These are phyloP conservation scores for Andrena trimmerana DNA, from an alignment of 2,888 invertebrate species.

Conservation along the genomic window DNA sequence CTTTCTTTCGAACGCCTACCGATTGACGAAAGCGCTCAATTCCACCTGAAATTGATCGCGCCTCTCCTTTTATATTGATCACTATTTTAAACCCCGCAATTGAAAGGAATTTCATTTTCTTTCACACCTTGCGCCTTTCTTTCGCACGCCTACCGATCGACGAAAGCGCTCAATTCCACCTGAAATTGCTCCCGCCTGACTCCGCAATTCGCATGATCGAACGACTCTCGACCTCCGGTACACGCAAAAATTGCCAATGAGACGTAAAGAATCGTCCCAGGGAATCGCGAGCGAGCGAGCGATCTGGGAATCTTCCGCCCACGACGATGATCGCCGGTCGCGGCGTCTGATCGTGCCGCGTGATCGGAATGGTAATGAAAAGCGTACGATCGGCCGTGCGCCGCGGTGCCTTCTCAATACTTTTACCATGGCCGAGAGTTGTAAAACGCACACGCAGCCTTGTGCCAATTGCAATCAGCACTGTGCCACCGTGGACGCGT, in stretches of 20 bases:
- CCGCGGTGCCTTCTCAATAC: constrained; percentile 62
- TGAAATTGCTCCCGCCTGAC: constrained; percentile 10
- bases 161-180: no score
- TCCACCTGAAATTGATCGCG: background rate
- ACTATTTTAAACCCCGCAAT: no score
- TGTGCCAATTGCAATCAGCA: constrained; percentile 79
- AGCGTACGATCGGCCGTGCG: constrained; percentile 42
- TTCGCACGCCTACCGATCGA: no score
- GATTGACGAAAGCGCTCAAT: no score
- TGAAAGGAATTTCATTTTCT: no score
- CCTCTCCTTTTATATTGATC: background rate
- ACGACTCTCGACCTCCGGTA: constrained; percentile 4
- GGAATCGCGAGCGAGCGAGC: constrained; percentile 7
- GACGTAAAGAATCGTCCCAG: background rate
- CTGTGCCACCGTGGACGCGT: constrained; percentile 60
- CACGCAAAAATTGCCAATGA: background rate
- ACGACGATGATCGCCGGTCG: constrained; percentile 45
- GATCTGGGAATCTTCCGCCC: constrained; percentile 37
- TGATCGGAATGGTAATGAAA: constrained; percentile 67
- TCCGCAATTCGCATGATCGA: constrained; percentile 4
- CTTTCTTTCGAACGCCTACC: no score
- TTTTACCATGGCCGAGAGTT: constrained; percentile 74
- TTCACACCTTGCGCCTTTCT: no score
- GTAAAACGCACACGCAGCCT: constrained; percentile 75
- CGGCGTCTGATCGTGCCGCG: constrained; percentile 51